Base-by-base conservation (phyloP, 2,888 invertebrate species). In the Alitta virens region DNA sequence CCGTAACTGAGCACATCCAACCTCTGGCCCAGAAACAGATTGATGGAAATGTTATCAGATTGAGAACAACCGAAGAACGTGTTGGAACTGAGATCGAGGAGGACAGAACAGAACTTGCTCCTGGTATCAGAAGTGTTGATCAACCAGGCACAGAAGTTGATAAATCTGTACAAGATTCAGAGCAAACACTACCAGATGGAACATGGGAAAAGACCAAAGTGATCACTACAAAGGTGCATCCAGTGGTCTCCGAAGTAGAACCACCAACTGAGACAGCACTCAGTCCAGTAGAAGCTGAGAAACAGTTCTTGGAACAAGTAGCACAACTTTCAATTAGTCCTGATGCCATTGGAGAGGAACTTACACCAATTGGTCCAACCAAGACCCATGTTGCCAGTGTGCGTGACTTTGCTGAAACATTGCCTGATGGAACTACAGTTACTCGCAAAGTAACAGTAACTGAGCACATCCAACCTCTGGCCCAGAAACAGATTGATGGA, bases 351-450 rank as follows among this genome's bases (percentile, higher is more conserved):
- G 33, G 33, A 7, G 33, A 33, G 33, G 7, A 33, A 12, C 33
- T 33, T 12, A 33, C 33, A 7, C 33, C 33, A 5, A 33, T 33
- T 33, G 33, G 33, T 7, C 33, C 33, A 5, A 33, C 33, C 12
- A 24, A n/a, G 5, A 25, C 23, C 16, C 50, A 9, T 23, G 62
- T 40, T 24, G 26, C 16, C 7, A 56, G 56, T 3, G 54, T 43
- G 23, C 27, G 49, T 21, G 63, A 63, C 16, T 27, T 56, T 57
- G 73, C 77, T 60, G 72, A 75, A 55, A 67, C 67, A 9, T 68
- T 71, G 21, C 69, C 73, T 2, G 77, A 77, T 70, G 77, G 77
- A 7, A 72, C 75, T 2, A 66, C 72, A 16, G 68, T 77, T 18
- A 62, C 50, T 33, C 42, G 73, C 71, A 25, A 73, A 72, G 49